Conservation (phyloP, 2,888 invertebrate genomes). For the Pheosia gnoma region DNA sequence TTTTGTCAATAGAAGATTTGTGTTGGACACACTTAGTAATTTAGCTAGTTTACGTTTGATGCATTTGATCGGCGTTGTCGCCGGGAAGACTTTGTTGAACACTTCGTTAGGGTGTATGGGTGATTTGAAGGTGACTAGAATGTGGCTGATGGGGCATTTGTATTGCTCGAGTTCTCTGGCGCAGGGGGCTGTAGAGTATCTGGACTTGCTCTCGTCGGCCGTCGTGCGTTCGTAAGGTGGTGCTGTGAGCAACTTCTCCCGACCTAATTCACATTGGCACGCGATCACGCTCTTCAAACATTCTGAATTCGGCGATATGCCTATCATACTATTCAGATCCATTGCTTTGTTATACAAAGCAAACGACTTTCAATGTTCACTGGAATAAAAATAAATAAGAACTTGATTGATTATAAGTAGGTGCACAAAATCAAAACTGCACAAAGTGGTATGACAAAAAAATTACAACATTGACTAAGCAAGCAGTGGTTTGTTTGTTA, state of each 20-base stretch:
- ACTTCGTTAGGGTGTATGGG: constrained; percentile 67
- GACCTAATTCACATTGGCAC: constrained; percentile 76
- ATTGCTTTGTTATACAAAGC: constrained; percentile 27
- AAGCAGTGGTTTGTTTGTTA: not conserved
- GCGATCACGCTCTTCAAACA: constrained; percentile 55
- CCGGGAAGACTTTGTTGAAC: constrained; percentile 76
- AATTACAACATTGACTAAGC: not conserved
- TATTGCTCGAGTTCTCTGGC: constrained; percentile 61
- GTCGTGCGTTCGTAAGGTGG: constrained; percentile 63
- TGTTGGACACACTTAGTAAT: constrained; percentile 67
- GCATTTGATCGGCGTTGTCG: constrained; percentile 69
- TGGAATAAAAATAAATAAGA: constrained; percentile 1
- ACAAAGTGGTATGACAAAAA: not conserved
- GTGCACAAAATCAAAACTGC: constrained; percentile 4
- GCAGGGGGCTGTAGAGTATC: constrained; percentile 69
- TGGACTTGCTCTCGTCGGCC: constrained; percentile 55
- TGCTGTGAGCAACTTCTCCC: constrained; percentile 74
- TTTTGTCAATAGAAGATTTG: constrained; percentile 68
- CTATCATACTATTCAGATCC: constrained; percentile 48
- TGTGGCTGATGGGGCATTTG: constrained; percentile 73
- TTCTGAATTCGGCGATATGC: constrained; percentile 56
- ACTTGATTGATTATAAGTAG: not conserved
- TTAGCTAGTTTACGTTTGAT: constrained; percentile 75
- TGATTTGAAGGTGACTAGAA: constrained; percentile 70
- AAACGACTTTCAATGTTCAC: not conserved